phyloP scores from a whole-genome alignment of 2,797 vertebrate species.

The Argyrosomus regius region DNA sequence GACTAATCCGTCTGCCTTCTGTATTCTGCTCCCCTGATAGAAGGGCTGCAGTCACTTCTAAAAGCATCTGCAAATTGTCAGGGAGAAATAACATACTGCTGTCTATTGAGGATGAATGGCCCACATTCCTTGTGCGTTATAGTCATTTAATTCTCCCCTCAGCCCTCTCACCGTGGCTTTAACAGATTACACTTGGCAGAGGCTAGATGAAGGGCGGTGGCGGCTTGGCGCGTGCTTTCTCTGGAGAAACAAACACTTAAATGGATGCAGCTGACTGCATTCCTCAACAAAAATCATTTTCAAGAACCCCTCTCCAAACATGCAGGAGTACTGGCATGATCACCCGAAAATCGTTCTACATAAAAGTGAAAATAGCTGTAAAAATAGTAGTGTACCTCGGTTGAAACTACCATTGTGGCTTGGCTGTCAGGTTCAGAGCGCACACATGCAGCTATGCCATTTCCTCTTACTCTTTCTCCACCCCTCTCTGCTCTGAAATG shows the following conservation, averaged over 20 bases:
- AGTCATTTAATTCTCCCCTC: slow-evolving; percentile 78
- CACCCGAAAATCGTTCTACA: slow-evolving; percentile 38
- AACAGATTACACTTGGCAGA: slow-evolving; percentile 81
- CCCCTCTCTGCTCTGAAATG: slow-evolving; percentile 46
- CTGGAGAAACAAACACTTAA: slow-evolving; percentile 76
- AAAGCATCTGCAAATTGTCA: slow-evolving; percentile 81
- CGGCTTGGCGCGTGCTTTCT: slow-evolving; percentile 63
- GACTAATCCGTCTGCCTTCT: slow-evolving; percentile 69
- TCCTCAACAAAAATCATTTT: slow-evolving; percentile 62
- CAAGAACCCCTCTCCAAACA: slow-evolving; percentile 47
- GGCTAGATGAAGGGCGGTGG: slow-evolving; percentile 74
- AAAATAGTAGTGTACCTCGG: background rate
- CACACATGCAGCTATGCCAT: slow-evolving; percentile 22
- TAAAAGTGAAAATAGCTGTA: slow-evolving; percentile 19
- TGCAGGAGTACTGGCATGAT: slow-evolving; percentile 35
- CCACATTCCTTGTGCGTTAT: slow-evolving; percentile 78
- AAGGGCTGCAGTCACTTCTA: slow-evolving; percentile 68
- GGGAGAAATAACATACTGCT: slow-evolving; percentile 73
- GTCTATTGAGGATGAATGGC: slow-evolving; percentile 80
- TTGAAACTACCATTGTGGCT: slow-evolving; percentile 9
- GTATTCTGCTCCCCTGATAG: slow-evolving; percentile 56
- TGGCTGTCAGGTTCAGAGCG: slow-evolving; percentile 21
- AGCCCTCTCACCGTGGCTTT: slow-evolving; percentile 74
- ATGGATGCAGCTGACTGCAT: slow-evolving; percentile 75
- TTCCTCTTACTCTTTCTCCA: slow-evolving; percentile 1